Evolutionary conservation across 2,888 invertebrate species (phyloP), one percentile per base, ranked within the genome.

Genomic region (Latrodectus elegans): DNA sequence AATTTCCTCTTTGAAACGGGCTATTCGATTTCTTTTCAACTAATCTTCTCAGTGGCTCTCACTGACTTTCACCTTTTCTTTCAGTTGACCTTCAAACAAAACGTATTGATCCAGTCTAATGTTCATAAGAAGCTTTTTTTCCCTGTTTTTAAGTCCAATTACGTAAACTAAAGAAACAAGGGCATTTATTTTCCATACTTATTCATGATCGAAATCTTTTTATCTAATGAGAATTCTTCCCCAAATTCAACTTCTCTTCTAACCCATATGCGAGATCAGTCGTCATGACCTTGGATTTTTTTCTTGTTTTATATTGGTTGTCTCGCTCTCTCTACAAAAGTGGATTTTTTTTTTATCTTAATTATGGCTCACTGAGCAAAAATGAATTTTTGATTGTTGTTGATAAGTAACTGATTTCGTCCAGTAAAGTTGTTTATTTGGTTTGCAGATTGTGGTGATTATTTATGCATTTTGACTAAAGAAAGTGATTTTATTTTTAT

Each of bases 131-230:
- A 60, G n/a, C 14, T 74, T 80, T 80, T 80, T 75, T 73, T 60
- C 79, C 60, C 22, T 26, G 60, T 65, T 64, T 81, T 65, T 52
- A 67, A 78, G 78, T 55, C 84, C 85, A 85, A 85, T 85, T 85
- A 85, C 74, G 75, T 85, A 75, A 85, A 85, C 68, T 80, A 70
- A 72, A 79, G 79, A 73, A 84, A 84, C 78, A 84, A 84, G 85
- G 85, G 79, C 74, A 79, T 70, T 80, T 85, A 75, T 85, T 82
- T 85, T 85, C 79, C 64, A 70, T 75, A 64, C 74, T 60, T 55
- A 75, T 70, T 85, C 70, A 26, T 70, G 85, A 79, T 74, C 85
- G 75, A 85, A 85, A 79, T 85, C 85, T 80, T 79, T 75, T 55
- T 74, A 70, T 64, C 51, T 79, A 80, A 79, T 70, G 85, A 71